These are phyloP conservation scores for Anolis carolinensis DNA, from an alignment of 2,113 vertebrate genomes.

Conservation along the genomic window DNA sequence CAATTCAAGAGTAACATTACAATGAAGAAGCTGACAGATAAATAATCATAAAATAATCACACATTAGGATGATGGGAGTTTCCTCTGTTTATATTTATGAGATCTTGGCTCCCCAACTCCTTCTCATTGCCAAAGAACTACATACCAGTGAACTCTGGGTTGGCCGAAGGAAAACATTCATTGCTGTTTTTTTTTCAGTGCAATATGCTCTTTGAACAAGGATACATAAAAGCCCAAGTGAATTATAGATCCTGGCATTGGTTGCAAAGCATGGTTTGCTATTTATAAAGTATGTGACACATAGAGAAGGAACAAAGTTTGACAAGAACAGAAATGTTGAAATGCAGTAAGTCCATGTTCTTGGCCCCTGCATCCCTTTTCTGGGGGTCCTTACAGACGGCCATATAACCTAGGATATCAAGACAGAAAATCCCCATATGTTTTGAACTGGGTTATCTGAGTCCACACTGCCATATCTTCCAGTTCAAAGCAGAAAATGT, in stretches of 20 bases:
- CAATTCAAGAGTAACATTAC: neutral
- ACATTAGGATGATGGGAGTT: neutral
- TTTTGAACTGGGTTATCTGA: too few species aligned
- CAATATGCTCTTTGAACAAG: slow-evolving; percentile 16
- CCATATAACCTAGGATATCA: too few species aligned
- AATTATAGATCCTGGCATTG: neutral
- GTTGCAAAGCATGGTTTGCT: neutral
- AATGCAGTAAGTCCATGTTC: neutral
- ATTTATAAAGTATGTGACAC: neutral
- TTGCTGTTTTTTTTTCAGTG: slow-evolving; percentile 41
- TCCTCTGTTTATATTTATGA: slow-evolving; percentile 12
- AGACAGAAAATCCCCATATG: too few species aligned
- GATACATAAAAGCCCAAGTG: slow-evolving; percentile 15
- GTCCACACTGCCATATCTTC: too few species aligned
- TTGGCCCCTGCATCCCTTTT: neutral
- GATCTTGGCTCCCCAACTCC: neutral
- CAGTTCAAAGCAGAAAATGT: too few species aligned
- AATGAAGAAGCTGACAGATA: neutral
- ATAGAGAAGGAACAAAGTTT: neutral
- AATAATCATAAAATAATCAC: slow-evolving; percentile 7
- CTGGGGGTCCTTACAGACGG: too few species aligned
- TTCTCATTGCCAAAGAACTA: slow-evolving; percentile 13
- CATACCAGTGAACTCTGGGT: neutral
- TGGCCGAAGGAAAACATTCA: slow-evolving; percentile 34
- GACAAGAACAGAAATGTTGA: neutral